Percentiles rank a stretch among this genome's conserved stretches.
Evolutionary conservation across 2,888 invertebrate species (phyloP).

Genomic region (Pseudanteris insignis): DNA sequence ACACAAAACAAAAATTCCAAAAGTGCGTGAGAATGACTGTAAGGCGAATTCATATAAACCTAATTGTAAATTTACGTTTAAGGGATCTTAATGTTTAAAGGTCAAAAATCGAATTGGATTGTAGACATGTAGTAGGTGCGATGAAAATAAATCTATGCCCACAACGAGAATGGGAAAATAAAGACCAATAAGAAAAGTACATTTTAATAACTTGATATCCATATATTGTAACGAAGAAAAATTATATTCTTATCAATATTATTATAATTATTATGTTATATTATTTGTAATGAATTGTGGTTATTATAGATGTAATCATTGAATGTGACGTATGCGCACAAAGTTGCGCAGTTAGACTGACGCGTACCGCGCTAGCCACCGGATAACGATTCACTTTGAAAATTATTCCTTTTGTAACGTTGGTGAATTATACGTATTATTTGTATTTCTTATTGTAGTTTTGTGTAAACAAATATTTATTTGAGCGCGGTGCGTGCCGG

Average conservation of each 20-base stretch:
- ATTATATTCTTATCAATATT: constrained; percentile 42
- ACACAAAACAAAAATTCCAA: no score
- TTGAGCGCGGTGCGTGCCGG: constrained; percentile 14
- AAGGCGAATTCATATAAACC: constrained; percentile 29
- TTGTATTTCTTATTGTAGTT: not conserved
- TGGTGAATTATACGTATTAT: not conserved
- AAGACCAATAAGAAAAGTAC: not conserved
- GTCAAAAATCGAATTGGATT: not conserved
- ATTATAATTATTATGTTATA: constrained; percentile 28
- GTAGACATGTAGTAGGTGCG: no score
- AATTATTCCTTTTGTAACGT: no score
- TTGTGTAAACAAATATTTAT: not conserved
- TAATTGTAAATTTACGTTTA: constrained; percentile 25
- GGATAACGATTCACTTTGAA: no score
- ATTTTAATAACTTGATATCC: constrained; percentile 50
- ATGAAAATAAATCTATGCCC: no score
- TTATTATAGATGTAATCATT: no score
- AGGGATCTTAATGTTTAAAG: constrained; percentile 27
- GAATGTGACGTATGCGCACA: no score
- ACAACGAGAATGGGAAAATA: no score
- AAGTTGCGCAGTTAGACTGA: constrained; percentile 4
- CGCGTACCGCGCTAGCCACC: constrained; percentile 15
- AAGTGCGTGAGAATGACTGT: constrained; percentile 17
- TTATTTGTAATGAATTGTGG: constrained; percentile 46
- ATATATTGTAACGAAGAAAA: constrained; percentile 47